Evolutionary conservation across 2,113 vertebrate species (phyloP).

Genomic region (Nibea albiflora): DNA sequence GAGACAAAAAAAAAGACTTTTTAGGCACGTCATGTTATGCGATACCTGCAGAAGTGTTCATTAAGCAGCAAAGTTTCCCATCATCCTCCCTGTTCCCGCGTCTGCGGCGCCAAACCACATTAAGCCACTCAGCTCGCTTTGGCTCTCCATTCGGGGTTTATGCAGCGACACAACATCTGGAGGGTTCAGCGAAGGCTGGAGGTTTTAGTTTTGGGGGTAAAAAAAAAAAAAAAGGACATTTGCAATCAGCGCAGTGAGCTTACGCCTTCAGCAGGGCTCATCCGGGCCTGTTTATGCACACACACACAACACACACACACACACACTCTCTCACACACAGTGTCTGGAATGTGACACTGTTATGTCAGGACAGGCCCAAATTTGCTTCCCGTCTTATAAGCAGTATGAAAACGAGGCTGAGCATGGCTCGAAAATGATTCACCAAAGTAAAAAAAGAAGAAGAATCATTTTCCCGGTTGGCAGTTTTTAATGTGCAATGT

Average conservation of each 20-base stretch:
- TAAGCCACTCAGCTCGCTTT: constrained; percentile 21
- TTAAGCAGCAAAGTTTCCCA: neutral
- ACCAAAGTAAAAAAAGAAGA: neutral
- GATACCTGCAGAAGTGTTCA: constrained; percentile 12
- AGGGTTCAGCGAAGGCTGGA: constrained; percentile 32
- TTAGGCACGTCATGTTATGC: constrained; percentile 18
- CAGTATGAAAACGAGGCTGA: constrained; percentile 15
- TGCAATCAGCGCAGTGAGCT: constrained; percentile 40
- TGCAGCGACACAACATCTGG: constrained; percentile 51
- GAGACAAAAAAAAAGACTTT: constrained; percentile 18
- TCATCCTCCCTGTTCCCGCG: neutral
- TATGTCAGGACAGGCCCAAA: constrained; percentile 47
- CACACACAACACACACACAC: neutral
- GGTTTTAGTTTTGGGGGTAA: constrained; percentile 4
- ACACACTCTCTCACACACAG: neutral
- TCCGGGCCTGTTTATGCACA: neutral
- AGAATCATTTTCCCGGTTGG: neutral
- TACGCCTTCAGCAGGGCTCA: constrained; percentile 19
- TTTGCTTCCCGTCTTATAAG: constrained; percentile 8
- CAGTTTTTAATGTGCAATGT: neutral
- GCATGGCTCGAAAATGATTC: constrained; percentile 4
- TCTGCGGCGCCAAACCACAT: constrained; percentile 19
- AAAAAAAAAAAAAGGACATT: constrained; percentile 40
- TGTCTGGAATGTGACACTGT: constrained; percentile 52
- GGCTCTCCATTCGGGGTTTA: constrained; percentile 24